phyloP scores from a whole-genome alignment of 53 echinoderm and acorn worm genomes.

The Arbacia lixula region DNA sequence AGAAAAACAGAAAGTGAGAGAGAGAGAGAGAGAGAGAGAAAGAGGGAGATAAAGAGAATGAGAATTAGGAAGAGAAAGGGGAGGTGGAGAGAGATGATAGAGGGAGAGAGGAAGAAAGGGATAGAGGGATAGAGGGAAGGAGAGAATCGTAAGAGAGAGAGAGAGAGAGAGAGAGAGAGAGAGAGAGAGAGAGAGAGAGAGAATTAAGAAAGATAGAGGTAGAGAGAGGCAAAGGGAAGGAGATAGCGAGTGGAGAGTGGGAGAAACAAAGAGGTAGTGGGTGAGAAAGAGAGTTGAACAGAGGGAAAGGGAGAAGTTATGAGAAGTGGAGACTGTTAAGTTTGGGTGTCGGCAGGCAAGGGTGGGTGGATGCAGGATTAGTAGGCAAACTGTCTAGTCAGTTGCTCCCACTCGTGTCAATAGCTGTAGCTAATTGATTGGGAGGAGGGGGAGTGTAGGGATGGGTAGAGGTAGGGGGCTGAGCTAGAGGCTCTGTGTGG shows the following conservation, averaged over 20 bases:
- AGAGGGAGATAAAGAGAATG: background rate
- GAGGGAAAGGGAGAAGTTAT: background rate
- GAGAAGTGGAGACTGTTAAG: too few relatives aligned
- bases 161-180: background rate
- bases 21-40: background rate
- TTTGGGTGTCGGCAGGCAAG: too few relatives aligned
- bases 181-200: constrained; percentile 8
- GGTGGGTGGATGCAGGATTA: too few relatives aligned
- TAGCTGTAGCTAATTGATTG: too few relatives aligned
- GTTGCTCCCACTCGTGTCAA: too few relatives aligned
- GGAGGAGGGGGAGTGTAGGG: too few relatives aligned
- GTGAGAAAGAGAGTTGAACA: background rate
- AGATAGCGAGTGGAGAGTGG: background rate
- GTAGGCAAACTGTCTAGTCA: too few relatives aligned
- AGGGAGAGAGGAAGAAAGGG: background rate
- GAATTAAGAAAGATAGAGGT: background rate
- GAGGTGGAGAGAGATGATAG: background rate
- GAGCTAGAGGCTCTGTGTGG: too few relatives aligned
- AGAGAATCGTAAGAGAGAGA: background rate
- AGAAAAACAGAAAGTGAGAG: too few relatives aligned
- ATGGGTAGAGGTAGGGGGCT: too few relatives aligned
- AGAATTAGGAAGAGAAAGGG: background rate
- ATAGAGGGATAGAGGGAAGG: background rate
- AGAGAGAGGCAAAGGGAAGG: background rate
- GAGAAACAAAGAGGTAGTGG: background rate